Evolutionary conservation across 2,113 vertebrate species (phyloP).

Genomic region (Pedetes capensis): DNA sequence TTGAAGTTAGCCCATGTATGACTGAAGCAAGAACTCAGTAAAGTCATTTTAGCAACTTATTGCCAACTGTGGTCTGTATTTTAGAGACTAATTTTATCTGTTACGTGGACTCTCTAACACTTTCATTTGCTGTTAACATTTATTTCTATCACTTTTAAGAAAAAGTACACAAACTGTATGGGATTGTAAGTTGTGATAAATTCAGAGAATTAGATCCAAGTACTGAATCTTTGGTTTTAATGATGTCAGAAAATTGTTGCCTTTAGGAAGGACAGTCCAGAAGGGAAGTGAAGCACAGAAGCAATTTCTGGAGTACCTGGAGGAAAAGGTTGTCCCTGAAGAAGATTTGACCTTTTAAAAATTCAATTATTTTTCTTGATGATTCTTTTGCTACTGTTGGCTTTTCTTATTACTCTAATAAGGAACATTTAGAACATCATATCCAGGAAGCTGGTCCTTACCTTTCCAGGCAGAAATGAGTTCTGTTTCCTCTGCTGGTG

Average conservation of each 20-base stretch:
- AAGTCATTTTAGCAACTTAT: neutral
- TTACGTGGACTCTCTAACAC: neutral
- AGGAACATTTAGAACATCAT: neutral
- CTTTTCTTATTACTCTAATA: conserved; percentile 12
- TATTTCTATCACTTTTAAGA: neutral
- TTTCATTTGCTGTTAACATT: neutral
- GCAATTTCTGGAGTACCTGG: neutral
- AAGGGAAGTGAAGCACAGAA: neutral
- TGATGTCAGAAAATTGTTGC: neutral
- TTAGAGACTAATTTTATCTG: neutral
- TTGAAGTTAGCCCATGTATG: neutral
- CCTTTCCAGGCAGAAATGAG: neutral
- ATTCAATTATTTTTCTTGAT: neutral
- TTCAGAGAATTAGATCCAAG: neutral
- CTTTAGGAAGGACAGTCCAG: neutral
- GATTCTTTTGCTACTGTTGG: neutral
- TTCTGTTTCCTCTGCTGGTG: neutral
- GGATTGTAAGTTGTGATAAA: neutral
- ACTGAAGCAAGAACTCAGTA: neutral
- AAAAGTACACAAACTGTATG: neutral
- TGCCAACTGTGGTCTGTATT: neutral
- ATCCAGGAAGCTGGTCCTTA: neutral
- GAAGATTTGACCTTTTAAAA: neutral
- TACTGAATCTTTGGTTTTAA: neutral
- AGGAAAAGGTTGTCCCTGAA: neutral